phyloP scores from a whole-genome alignment of 2,797 vertebrate genomes.

The Percopsis omiscomaycus region DNA sequence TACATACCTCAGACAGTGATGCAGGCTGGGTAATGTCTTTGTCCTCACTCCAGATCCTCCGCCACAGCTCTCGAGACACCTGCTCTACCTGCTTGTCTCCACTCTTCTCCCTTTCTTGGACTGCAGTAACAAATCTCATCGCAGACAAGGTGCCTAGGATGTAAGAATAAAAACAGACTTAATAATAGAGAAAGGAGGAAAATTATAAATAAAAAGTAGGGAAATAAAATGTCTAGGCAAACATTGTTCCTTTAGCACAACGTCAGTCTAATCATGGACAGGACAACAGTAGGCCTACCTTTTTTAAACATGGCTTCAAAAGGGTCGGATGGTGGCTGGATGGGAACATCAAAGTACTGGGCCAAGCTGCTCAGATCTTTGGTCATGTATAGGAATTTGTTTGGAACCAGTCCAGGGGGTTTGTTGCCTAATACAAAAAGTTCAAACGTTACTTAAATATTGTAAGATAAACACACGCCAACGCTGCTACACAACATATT shows the following conservation, averaged over 20 bases:
- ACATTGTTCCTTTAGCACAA: not conserved
- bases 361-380: constrained; percentile 76
- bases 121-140: constrained; percentile 88
- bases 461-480: not conserved
- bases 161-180: constrained; percentile 20
- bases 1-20: constrained; percentile 71
- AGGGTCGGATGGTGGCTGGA: constrained; percentile 69
- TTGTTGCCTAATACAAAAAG: constrained; percentile 80
- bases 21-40: constrained; percentile 83
- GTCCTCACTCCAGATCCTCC: constrained; percentile 82
- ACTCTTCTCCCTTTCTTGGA: constrained; percentile 67
- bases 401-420: constrained; percentile 81
- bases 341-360: constrained; percentile 79
- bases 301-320: constrained; percentile 72
- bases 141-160: constrained; percentile 78
- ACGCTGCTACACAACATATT: not conserved
- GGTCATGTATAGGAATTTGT: constrained; percentile 78
- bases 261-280: too few relatives aligned
- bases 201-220: not conserved
- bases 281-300: constrained; percentile 67
- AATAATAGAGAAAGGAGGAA: not conserved
- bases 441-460: constrained; percentile 8
- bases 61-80: constrained; percentile 92
- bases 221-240: not conserved
- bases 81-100: constrained; percentile 75